A percentile compares a stretch with the other conserved stretches of the same genome.
These are phyloP conservation scores for Onychomys leucogaster DNA, from an alignment of 2,797 vertebrate species.

Conservation along the genomic window DNA sequence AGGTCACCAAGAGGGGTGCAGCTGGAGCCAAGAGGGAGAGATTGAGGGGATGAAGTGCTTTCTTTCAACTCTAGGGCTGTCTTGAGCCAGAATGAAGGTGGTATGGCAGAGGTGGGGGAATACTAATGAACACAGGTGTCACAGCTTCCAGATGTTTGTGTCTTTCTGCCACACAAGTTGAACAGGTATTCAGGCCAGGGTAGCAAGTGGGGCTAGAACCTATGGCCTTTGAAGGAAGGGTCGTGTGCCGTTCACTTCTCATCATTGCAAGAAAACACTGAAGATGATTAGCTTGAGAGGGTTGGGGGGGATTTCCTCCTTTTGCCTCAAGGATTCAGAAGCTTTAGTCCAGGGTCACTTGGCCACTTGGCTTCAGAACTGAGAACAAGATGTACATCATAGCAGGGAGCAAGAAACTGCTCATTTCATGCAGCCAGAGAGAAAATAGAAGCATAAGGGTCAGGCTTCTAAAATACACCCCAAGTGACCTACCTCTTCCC, in stretches of 20 bases:
- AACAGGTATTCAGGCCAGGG: no score
- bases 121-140: not conserved
- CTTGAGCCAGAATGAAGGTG: not conserved
- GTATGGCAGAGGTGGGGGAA: not conserved
- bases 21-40: not conserved
- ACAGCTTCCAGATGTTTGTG: accelerated
- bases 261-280: not conserved
- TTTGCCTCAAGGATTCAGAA: not conserved
- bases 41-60: not conserved
- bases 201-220: not conserved
- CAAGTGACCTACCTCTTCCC: not conserved
- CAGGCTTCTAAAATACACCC: not conserved
- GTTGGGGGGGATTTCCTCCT: not conserved
- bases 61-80: not conserved
- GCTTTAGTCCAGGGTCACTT: not conserved
- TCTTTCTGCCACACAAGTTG: not conserved
- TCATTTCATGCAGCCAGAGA: not conserved
- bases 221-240: not conserved
- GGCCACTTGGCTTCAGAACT: not conserved
- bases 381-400: not conserved
- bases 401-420: not conserved
- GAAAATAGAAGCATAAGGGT: not conserved
- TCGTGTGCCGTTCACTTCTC: not conserved
- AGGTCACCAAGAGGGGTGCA: not conserved
- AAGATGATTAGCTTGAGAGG: not conserved